phyloP scores from a whole-genome alignment of 2,113 vertebrate genomes.

The Copsychus sechellarum region DNA sequence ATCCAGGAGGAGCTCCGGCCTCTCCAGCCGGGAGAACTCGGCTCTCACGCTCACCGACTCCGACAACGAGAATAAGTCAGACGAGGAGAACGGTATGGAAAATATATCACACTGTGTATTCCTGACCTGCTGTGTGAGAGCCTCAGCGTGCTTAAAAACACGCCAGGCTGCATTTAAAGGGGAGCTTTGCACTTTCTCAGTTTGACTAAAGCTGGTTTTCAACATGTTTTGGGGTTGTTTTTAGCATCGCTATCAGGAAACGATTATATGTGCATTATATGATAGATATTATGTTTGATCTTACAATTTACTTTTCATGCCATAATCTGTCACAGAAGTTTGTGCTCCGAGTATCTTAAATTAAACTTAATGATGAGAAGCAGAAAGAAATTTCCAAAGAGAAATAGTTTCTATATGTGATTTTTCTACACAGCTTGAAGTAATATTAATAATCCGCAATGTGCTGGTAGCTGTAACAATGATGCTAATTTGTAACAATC shows the following conservation, averaged over 20 bases:
- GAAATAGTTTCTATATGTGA: not conserved
- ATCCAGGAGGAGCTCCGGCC: constrained; percentile 88
- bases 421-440: constrained; percentile 13
- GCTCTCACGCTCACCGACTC: constrained; percentile 93
- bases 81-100: constrained; percentile 85
- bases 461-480: not conserved
- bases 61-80: constrained; percentile 92
- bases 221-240: not conserved
- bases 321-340: constrained; percentile 32
- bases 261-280: not conserved
- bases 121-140: not conserved
- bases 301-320: constrained; percentile 44
- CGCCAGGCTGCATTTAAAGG: not conserved
- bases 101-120: no score
- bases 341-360: constrained; percentile 12
- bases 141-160: not conserved
- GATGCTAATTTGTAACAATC: not conserved
- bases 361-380: constrained; percentile 51
- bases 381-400: constrained; percentile 31
- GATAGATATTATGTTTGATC: not conserved
- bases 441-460: not conserved
- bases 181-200: not conserved
- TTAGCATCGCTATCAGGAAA: not conserved
- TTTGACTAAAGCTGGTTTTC: not conserved
- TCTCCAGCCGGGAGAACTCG: constrained; percentile 92